A percentile compares a stretch with the other conserved stretches of the same genome.
Evolutionary conservation across 2,113 vertebrate genomes (phyloP).

Genomic region (Chamaetylas fuelleborni): DNA sequence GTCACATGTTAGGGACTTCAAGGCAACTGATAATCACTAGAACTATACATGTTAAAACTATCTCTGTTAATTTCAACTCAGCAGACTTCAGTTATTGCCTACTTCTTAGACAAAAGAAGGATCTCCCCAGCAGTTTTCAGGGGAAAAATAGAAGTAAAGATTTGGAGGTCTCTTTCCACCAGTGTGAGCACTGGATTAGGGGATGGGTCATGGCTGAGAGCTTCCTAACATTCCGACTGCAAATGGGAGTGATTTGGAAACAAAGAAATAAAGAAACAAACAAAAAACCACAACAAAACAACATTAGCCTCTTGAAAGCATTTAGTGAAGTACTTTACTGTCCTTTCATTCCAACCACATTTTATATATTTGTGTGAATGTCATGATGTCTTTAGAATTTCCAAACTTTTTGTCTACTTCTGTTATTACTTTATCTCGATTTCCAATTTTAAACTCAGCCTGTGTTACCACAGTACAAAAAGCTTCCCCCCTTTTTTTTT

Average conservation of each 20-base stretch:
- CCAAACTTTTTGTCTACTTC: not conserved
- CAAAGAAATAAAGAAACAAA: not conserved
- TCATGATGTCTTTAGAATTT: not conserved
- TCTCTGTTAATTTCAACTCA: not conserved
- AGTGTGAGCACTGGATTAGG: not conserved
- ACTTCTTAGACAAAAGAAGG: not conserved
- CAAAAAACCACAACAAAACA: not conserved
- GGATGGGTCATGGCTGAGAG: not conserved
- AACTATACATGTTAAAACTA: not conserved
- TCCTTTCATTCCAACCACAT: not conserved
- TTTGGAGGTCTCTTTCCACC: not conserved
- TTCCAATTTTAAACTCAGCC: not conserved
- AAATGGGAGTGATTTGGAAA: not conserved
- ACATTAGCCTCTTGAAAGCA: not conserved
- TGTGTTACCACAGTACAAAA: not conserved
- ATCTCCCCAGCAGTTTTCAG: not conserved
- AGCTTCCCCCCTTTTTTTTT: rapidly evolving
- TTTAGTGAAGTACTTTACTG: not conserved
- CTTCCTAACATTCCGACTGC: not conserved
- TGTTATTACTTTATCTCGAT: not conserved
- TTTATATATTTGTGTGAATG: not conserved
- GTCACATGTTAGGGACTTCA: not conserved
- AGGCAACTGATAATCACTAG: not conserved
- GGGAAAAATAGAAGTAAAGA: not conserved
- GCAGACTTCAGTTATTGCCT: not conserved